Evolutionary conservation across 2,888 invertebrate genomes (phyloP).

Genomic region (Polymixis flavicincta): DNA sequence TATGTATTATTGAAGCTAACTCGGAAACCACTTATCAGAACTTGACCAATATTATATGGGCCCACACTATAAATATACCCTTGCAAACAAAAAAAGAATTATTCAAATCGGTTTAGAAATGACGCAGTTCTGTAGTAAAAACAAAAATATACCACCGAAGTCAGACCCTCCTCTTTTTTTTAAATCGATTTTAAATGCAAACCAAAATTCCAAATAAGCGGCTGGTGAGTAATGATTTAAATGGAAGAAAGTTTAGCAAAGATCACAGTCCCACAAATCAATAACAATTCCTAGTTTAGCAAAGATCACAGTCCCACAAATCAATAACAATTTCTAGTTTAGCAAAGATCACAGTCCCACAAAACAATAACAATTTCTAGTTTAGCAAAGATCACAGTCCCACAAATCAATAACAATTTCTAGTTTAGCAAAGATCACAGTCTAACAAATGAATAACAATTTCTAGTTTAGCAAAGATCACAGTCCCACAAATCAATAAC

Average conservation of each 20-base stretch:
- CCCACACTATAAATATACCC: too few relatives aligned
- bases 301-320: constrained; percentile 15
- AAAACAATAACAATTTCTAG: constrained; percentile 22
- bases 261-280: constrained; percentile 21
- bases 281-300: constrained; percentile 12
- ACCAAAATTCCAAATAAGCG: background rate
- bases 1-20: too few relatives aligned
- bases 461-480: constrained; percentile 18
- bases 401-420: constrained; percentile 26
- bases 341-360: constrained; percentile 10
- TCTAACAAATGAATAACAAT: constrained; percentile 21
- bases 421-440: constrained; percentile 13
- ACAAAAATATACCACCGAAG: too few relatives aligned
- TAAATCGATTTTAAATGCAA: too few relatives aligned
- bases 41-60: too few relatives aligned
- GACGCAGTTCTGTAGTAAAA: too few relatives aligned
- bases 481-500: constrained; percentile 20
- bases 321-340: constrained; percentile 21
- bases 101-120: too few relatives aligned
- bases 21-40: too few relatives aligned
- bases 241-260: constrained; percentile 17
- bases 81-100: too few relatives aligned
- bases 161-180: too few relatives aligned
- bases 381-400: constrained; percentile 8
- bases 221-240: background rate